These are phyloP conservation scores for Lepus oiostolus DNA, from an alignment of 2,797 vertebrate genomes.

Conservation along the genomic window DNA sequence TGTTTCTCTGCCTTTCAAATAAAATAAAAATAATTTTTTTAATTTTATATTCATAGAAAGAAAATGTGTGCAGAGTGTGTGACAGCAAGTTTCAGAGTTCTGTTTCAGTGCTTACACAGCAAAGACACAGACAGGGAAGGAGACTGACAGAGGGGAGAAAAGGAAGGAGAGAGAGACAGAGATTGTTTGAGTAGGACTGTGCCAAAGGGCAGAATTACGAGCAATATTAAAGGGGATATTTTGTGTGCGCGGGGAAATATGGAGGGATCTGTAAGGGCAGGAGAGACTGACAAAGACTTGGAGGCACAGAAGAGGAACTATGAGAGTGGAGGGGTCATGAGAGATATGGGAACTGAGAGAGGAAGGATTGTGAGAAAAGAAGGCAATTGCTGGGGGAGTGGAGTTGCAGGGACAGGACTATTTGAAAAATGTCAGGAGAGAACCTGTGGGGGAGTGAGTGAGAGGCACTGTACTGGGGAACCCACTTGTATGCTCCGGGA, in stretches of 20 bases:
- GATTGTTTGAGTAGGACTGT: not conserved
- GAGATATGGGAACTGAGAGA: not conserved
- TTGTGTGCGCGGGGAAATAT: not conserved
- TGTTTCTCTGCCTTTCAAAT: no score
- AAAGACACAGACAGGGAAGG: not conserved
- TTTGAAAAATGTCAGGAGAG: not conserved
- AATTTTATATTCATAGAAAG: not conserved
- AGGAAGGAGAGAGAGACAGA: not conserved
- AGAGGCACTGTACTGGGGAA: not conserved
- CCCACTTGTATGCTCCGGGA: not conserved
- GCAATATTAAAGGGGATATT: not conserved
- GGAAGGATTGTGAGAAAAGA: not conserved
- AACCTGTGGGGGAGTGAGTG: not conserved
- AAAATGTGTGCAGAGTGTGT: not conserved
- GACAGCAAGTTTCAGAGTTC: constrained; percentile 7
- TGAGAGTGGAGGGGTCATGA: not conserved
- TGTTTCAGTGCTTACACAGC: not conserved
- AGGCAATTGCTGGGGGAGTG: not conserved
- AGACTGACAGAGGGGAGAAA: not conserved
- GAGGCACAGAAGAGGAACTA: not conserved
- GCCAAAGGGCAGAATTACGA: not conserved
- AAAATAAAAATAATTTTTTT: no score
- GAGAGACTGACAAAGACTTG: not conserved
- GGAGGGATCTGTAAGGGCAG: not conserved
- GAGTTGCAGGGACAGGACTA: not conserved